These are phyloP conservation scores for Trididemnum nubilum DNA, from an alignment of 23 tunicate genomes.

Conservation along the genomic window DNA sequence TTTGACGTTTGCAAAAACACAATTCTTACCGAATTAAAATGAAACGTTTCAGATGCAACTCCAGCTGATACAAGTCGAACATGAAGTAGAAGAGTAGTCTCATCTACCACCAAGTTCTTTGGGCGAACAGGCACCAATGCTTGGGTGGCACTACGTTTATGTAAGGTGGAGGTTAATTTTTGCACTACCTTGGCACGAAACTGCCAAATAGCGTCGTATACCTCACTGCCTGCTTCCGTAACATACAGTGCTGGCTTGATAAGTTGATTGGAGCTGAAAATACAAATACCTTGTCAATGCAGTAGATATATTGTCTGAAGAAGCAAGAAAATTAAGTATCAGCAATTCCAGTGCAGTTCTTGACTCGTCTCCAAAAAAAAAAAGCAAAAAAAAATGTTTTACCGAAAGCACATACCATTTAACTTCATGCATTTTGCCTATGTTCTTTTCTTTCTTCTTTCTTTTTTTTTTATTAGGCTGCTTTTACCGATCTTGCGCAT, in stretches of 20 bases:
- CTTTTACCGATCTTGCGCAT: too few relatives aligned
- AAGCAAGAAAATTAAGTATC: too few relatives aligned
- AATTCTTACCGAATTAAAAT: slow-evolving; percentile 51
- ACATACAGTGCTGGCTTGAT: slow-evolving; percentile 45
- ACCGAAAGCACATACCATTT: too few relatives aligned
- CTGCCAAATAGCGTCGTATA: slow-evolving; percentile 77
- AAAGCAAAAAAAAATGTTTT: too few relatives aligned
- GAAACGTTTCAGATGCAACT: slow-evolving; percentile 69
- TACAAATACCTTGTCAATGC: too few relatives aligned
- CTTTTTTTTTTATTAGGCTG: too few relatives aligned
- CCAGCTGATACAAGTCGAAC: slow-evolving; percentile 67
- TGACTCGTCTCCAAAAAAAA: too few relatives aligned
- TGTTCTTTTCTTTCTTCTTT: too few relatives aligned
- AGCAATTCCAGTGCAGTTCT: too few relatives aligned
- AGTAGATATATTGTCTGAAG: too few relatives aligned
- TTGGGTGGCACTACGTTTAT: not conserved
- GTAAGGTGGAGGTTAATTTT: slow-evolving; percentile 32
- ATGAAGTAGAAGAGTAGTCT: slow-evolving; percentile 37
- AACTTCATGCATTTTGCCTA: too few relatives aligned
- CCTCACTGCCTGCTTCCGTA: slow-evolving; percentile 66
- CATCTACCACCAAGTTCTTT: slow-evolving; percentile 20
- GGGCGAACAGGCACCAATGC: not conserved
- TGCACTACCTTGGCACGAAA: slow-evolving; percentile 12
- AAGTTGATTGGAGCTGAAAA: too few relatives aligned
- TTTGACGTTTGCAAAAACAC: not conserved